Conservation (phyloP, 2,113 vertebrate genomes). For the Cisticola juncidis region DNA sequence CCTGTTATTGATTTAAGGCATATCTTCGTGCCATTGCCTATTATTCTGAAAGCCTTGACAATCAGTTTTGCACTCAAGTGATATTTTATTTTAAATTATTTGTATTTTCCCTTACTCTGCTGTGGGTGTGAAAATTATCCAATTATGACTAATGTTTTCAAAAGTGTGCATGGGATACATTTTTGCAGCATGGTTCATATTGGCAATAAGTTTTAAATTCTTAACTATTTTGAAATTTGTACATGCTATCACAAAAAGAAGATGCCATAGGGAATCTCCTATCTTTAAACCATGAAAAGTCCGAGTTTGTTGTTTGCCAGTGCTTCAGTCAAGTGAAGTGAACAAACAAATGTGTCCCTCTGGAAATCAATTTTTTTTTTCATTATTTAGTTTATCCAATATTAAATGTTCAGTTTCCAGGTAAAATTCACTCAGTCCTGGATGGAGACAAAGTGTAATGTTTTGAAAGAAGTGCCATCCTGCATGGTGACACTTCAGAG, state of each 20-base stretch:
- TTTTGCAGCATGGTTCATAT: background rate
- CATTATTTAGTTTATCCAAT: background rate
- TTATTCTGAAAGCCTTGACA: background rate
- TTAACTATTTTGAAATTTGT: background rate
- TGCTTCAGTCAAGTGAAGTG: background rate
- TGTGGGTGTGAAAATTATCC: background rate
- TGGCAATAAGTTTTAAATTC: background rate
- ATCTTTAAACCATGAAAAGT: background rate
- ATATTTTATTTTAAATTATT: background rate
- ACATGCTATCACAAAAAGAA: background rate
- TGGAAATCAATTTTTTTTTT: background rate
- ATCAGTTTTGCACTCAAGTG: background rate
- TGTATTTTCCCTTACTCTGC: background rate
- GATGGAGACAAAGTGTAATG: background rate
- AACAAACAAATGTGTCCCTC: background rate
- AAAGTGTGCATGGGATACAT: background rate
- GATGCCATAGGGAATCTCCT: background rate
- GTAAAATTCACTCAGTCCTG: background rate
- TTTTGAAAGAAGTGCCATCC: background rate
- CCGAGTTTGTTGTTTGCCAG: background rate
- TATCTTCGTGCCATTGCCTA: background rate
- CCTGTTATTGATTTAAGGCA: background rate
- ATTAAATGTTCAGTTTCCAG: background rate
- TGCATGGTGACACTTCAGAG: background rate
- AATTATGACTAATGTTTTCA: background rate